Evolutionary conservation across 37 sponge, comb jelly and placozoan species (phyloP).

Genomic region (Crambe crambe): DNA sequence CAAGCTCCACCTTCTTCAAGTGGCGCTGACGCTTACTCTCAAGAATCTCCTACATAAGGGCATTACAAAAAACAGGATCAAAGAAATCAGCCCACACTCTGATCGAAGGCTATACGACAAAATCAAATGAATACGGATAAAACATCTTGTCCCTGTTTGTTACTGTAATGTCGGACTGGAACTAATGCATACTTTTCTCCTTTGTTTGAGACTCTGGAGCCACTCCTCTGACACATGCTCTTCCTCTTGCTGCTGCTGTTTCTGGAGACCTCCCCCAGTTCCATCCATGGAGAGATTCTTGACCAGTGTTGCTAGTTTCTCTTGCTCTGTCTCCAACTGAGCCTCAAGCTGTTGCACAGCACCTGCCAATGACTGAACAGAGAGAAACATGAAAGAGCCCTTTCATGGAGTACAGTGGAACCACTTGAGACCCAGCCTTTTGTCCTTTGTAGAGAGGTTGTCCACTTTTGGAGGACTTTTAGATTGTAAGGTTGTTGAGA

Average conservation of each 20-base stretch:
- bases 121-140: no score
- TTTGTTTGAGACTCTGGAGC: conserved; percentile 61
- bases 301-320: conserved; percentile 32
- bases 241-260: background rate
- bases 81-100: no score
- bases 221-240: conserved; percentile 74
- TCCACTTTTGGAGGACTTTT: no score
- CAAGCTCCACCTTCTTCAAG: conserved; percentile 67
- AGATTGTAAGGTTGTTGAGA: no score
- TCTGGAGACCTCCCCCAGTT: background rate
- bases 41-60: conserved; percentile 52
- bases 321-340: conserved; percentile 38
- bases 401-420: background rate
- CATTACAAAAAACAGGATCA: background rate
- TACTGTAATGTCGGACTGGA: no score
- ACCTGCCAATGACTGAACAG: conserved; percentile 6
- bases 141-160: no score
- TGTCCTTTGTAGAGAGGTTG: no score
- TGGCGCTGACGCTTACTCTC: conserved; percentile 63
- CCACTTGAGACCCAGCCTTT: no score
- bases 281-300: background rate
- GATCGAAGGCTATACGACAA: no score
- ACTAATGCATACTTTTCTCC: conserved; percentile 67
- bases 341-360: conserved; percentile 3
- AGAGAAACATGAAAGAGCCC: background rate